Evolutionary conservation across 2,113 vertebrate genomes (phyloP), one percentile per base, ranked within the genome.

Genomic region (Periophthalmodon schlosseri): DNA sequence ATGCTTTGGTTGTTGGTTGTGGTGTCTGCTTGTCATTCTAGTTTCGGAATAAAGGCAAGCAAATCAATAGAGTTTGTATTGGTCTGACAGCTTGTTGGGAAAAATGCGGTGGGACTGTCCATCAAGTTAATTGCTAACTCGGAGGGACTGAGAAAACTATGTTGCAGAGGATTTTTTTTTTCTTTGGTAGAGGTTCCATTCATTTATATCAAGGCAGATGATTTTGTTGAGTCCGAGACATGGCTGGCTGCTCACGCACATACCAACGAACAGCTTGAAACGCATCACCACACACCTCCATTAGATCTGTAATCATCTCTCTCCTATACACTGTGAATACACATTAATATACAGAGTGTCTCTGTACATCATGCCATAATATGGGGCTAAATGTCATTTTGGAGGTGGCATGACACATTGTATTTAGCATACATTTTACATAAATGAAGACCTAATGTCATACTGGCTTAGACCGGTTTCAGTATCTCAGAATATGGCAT

Each of bases 301-400:
- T 89, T 90, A 87, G 75, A 76, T 63, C 78, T 83, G 36, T 84
- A 89, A 89, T 91, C 82, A 89, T 68, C 75, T 79, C 83, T 86
- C 80, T 88, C 87, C 83, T 83, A 80, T 84, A 84, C 64, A 76
- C 75, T 81, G 86, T 83, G 78, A 90, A 87, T 87, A 74, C 80
- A 74, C 83, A 88, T 88, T 75, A 74, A 75, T 64, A 66, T 68
- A 47, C 28, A 24, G 34, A 24, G 21, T 61, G 56, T 44, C 61
- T 36, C 67, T 24, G 64, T 58, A 47, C 20, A 44, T 58, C 64
- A 54, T 61, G 77, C 61, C 65, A 5, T 72, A 61, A 54, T 73
- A 47, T 74, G 16, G 33, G 21, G 67, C 73, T 63, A 15, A 44
- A 65, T 73, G 57, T 70, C 75, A 63, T 54, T 80, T 83, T 56